Percentiles rank a stretch among this genome's conserved stretches.
Conservation (phyloP, 2,888 invertebrate genomes). For the Drosophila histrio region DNA sequence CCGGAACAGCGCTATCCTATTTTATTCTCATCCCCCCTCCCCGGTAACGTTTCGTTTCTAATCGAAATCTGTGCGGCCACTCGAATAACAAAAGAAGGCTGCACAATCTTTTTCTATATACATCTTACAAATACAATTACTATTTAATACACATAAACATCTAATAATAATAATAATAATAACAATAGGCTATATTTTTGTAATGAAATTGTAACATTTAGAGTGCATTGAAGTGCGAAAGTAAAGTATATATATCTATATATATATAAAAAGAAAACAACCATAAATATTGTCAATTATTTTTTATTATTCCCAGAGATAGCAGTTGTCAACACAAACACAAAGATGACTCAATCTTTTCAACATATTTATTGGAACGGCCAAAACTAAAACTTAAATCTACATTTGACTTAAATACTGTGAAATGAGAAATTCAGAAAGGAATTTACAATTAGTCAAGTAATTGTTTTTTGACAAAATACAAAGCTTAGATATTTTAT, state of each 20-base stretch:
- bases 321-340: background rate
- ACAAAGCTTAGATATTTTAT: too few species aligned
- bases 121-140: conserved; percentile 57
- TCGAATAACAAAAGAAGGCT: conserved; percentile 69
- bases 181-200: conserved; percentile 75
- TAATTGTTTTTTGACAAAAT: too few species aligned
- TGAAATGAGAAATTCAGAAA: conserved; percentile 6
- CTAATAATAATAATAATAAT: conserved; percentile 15
- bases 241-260: conserved; percentile 58
- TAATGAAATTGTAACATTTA: conserved; percentile 73
- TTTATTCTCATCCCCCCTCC: background rate
- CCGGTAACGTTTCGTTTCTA: background rate
- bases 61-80: conserved; percentile 39
- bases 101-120: conserved; percentile 55
- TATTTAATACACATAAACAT: conserved; percentile 48
- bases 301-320: conserved; percentile 1
- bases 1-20: background rate
- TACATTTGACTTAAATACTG: conserved; percentile 35
- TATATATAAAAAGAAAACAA: conserved; percentile 13
- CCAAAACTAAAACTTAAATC: conserved; percentile 33
- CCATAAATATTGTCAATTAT: conserved; percentile 4
- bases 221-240: conserved; percentile 68
- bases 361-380: conserved; percentile 32
- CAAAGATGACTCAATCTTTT: conserved; percentile 5
- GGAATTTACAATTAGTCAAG: background rate